These are phyloP conservation scores for Clarias gariepinus DNA, from an alignment of 2,113 vertebrate genomes.

Conservation along the genomic window DNA sequence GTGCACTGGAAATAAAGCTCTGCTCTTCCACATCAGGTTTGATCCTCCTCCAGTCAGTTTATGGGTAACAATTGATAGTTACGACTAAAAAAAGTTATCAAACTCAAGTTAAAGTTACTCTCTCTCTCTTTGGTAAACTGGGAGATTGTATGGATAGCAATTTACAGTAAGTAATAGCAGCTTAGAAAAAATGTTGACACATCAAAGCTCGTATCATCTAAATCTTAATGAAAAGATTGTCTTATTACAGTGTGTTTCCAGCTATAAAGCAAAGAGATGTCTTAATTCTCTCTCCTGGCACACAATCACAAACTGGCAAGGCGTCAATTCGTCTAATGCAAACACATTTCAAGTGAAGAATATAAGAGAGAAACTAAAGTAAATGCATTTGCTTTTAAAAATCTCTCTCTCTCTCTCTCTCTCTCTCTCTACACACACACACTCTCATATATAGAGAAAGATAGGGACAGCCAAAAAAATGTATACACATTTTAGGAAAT, in stretches of 20 bases:
- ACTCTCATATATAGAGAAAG: too few species aligned
- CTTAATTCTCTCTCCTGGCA: not conserved
- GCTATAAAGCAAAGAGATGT: not conserved
- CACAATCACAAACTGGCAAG: not conserved
- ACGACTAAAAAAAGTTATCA: not conserved
- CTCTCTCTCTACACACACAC: too few species aligned
- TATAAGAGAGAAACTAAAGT: not conserved
- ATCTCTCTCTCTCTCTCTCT: too few species aligned
- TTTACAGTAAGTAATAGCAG: conserved; percentile 12
- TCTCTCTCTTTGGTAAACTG: not conserved
- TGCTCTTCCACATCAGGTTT: not conserved
- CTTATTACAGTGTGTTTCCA: not conserved
- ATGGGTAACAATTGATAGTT: not conserved
- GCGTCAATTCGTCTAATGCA: not conserved
- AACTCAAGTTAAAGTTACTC: not conserved
- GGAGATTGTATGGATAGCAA: not conserved
- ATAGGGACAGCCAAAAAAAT: too few species aligned
- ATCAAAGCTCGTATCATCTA: not conserved
- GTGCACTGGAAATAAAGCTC: not conserved
- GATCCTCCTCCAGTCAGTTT: not conserved
- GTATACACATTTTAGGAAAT: too few species aligned
- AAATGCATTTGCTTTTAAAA: too few species aligned
- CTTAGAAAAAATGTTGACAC: conserved; percentile 4
- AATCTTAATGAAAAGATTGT: conserved; percentile 1
- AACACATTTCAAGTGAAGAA: not conserved